A percentile compares a stretch with the other conserved stretches of the same genome.
phyloP scores from a whole-genome alignment of 2,113 vertebrate genomes.

The Peromyscus polionotus region DNA sequence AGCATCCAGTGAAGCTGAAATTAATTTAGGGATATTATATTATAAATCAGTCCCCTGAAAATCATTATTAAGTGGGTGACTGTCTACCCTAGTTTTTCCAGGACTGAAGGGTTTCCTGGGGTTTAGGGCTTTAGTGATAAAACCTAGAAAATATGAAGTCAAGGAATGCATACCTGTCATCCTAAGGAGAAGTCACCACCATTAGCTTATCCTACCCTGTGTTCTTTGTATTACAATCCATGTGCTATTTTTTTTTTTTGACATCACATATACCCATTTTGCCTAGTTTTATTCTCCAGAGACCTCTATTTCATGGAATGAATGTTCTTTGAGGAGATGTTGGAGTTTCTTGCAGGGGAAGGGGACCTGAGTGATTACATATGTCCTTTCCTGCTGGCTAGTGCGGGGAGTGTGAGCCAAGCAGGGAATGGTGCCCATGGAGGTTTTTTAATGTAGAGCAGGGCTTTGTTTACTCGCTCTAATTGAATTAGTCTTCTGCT shows the following conservation, averaged over 20 bases:
- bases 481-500: conserved; percentile 77
- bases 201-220: background rate
- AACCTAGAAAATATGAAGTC: background rate
- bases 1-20: background rate
- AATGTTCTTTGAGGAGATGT: conserved; percentile 70
- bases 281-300: conserved; percentile 50
- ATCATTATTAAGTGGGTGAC: background rate
- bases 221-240: background rate
- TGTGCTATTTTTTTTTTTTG: conserved; percentile 53
- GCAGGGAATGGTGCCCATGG: conserved; percentile 50
- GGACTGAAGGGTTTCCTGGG: background rate
- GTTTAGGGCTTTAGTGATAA: background rate
- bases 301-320: conserved; percentile 70
- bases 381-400: conserved; percentile 61
- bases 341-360: conserved; percentile 63
- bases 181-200: background rate
- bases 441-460: conserved; percentile 58
- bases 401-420: conserved; percentile 37
- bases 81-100: background rate
- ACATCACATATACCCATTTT: conserved; percentile 36
- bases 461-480: conserved; percentile 68
- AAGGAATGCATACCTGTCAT: background rate
- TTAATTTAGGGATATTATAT: conserved; percentile 15
- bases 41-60: conserved; percentile 28
- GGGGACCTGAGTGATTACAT: conserved; percentile 67